Evolutionary conservation across 2,113 vertebrate species (phyloP).

Genomic region (Pollimyrus isidori): DNA sequence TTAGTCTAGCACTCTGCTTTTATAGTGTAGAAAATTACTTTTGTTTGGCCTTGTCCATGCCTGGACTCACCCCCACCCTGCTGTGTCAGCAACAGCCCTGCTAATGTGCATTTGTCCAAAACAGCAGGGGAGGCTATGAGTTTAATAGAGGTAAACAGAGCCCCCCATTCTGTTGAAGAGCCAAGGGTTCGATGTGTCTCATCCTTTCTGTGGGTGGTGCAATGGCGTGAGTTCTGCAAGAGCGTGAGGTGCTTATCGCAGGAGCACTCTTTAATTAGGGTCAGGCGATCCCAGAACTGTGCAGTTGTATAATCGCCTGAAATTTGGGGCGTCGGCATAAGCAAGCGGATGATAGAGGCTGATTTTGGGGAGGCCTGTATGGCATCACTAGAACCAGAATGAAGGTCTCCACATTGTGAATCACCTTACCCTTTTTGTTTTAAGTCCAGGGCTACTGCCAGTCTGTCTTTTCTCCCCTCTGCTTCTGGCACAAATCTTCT

Average conservation of each 20-base stretch:
- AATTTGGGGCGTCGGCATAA: slow-evolving; percentile 7
- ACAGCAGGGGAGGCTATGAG: slow-evolving; percentile 1
- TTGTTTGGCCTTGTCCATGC: background rate
- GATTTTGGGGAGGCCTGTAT: background rate
- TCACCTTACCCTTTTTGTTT: background rate
- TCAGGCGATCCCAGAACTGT: background rate
- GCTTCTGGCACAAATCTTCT: background rate
- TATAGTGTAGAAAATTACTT: background rate
- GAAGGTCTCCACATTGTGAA: background rate
- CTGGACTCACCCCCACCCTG: background rate
- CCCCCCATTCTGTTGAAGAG: background rate
- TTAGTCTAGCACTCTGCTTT: background rate
- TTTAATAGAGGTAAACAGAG: background rate
- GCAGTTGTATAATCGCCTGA: slow-evolving; percentile 11
- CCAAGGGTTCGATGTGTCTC: background rate
- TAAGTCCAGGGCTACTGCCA: background rate
- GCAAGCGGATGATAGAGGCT: background rate
- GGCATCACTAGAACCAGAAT: background rate
- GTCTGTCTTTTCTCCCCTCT: background rate
- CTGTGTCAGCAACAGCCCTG: background rate
- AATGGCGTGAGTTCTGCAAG: background rate
- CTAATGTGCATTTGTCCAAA: slow-evolving; percentile 7
- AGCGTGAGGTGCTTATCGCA: background rate
- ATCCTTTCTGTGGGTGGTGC: background rate
- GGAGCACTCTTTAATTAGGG: slow-evolving; percentile 11